Evolutionary conservation across 2,113 vertebrate species (phyloP).

Genomic region (Coturnix japonica): DNA sequence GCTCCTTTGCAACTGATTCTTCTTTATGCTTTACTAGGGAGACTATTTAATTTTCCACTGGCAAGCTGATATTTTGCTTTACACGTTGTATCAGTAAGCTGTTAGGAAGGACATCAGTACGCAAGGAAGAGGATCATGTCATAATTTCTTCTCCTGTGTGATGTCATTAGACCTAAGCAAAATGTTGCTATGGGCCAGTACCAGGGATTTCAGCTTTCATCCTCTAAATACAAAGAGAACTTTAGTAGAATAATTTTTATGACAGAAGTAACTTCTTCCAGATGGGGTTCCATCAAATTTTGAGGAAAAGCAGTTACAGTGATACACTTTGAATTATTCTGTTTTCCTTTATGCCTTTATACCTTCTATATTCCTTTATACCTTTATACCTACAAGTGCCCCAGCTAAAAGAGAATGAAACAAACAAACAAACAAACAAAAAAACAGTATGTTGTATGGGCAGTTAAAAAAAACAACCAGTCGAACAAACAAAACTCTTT

Average conservation of each 20-base stretch:
- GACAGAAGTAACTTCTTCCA: not conserved
- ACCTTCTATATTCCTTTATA: not conserved
- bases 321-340: not conserved
- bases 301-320: not conserved
- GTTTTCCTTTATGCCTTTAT: not conserved
- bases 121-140: not conserved
- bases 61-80: not conserved
- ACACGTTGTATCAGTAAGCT: not conserved
- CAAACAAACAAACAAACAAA: not conserved
- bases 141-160: not conserved
- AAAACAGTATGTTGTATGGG: not conserved
- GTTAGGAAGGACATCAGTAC: not conserved
- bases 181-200: not conserved
- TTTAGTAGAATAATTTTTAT: not conserved
- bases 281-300: not conserved
- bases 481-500: not conserved
- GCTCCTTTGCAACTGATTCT: not conserved
- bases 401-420: not conserved
- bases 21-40: not conserved
- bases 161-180: not conserved
- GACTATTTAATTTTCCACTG: not conserved
- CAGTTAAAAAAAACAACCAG: not conserved
- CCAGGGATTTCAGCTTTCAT: not conserved
- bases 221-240: not conserved
- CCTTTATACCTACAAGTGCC: not conserved